Conservation (phyloP, 2,113 vertebrate species). For the Eudyptes chrysolophus region DNA sequence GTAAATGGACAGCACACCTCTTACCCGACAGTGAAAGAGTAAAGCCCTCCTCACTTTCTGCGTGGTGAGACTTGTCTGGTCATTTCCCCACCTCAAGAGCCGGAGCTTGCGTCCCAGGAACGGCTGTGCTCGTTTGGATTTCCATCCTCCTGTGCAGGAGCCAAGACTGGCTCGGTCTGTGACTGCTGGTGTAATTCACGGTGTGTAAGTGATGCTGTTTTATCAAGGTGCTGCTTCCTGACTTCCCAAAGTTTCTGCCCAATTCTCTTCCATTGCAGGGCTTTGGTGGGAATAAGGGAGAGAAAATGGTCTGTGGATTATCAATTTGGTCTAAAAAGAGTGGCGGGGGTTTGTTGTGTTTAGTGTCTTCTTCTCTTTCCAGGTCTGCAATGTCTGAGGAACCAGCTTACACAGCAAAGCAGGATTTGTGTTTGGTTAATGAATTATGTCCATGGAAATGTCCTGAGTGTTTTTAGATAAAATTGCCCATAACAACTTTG, state of each 20-base stretch:
- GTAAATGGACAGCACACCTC: background rate
- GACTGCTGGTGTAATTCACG: background rate
- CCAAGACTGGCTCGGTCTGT: background rate
- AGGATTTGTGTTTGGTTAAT: background rate
- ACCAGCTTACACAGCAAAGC: background rate
- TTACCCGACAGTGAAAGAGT: rapidly evolving
- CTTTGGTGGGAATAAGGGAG: background rate
- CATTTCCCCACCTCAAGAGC: background rate
- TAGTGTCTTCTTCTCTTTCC: background rate
- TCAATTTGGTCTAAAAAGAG: background rate
- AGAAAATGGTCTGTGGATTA: background rate
- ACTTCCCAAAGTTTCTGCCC: background rate
- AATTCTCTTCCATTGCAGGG: background rate
- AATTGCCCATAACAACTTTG: background rate
- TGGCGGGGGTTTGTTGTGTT: too few relatives aligned
- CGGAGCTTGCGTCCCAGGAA: too few relatives aligned
- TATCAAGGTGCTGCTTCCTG: background rate
- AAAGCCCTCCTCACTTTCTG: too few relatives aligned
- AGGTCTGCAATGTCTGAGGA: background rate
- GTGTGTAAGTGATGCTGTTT: background rate
- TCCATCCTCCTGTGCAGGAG: background rate
- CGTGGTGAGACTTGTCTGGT: rapidly evolving
- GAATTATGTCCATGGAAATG: background rate
- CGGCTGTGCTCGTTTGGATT: rapidly evolving
- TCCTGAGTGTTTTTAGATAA: background rate